These are phyloP conservation scores for Matsumurasca onukii DNA, from an alignment of 1,140 invertebrate genomes.

Conservation along the genomic window DNA sequence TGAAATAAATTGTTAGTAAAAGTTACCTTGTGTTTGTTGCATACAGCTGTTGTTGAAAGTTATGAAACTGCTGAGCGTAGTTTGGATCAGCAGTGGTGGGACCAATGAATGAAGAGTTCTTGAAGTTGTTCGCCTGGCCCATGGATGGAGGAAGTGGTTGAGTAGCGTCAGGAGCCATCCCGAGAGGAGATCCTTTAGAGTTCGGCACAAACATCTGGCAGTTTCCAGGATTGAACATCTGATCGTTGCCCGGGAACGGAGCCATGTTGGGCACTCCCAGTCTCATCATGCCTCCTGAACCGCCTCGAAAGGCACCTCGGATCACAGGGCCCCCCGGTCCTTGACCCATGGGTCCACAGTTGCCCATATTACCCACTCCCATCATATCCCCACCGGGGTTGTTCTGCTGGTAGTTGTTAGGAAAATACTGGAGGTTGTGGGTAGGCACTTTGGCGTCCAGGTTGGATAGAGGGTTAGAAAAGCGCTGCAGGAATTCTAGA, in stretches of 20 bases:
- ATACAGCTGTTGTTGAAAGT: conserved; percentile 93
- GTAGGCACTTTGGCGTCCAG: conserved; percentile 71
- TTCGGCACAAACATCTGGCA: conserved; percentile 45
- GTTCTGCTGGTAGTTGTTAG: conserved; percentile 48
- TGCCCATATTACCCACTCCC: conserved; percentile 25
- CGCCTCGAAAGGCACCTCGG: conserved; percentile 36
- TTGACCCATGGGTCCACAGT: conserved; percentile 35
- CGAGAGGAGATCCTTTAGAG: conserved; percentile 37
- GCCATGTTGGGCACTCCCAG: conserved; percentile 33
- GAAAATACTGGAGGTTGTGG: conserved; percentile 76
- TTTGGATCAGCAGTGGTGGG: conserved; percentile 85
- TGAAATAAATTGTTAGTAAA: too few species aligned
- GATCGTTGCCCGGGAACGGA: conserved; percentile 40
- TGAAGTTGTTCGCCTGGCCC: conserved; percentile 72
- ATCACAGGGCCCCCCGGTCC: conserved; percentile 36
- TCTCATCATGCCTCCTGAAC: conserved; percentile 38
- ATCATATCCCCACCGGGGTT: conserved; percentile 30
- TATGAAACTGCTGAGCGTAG: conserved; percentile 92
- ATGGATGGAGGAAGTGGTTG: conserved; percentile 78
- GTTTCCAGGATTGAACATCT: conserved; percentile 45
- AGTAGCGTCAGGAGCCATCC: conserved; percentile 53
- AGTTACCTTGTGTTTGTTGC: conserved; percentile 86
- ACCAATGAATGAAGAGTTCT: conserved; percentile 77
- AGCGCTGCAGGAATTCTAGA: conserved; percentile 88
- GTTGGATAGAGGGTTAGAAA: conserved; percentile 72